Conservation (phyloP, 2,113 vertebrate species). For the Aleadryas rufinucha region DNA sequence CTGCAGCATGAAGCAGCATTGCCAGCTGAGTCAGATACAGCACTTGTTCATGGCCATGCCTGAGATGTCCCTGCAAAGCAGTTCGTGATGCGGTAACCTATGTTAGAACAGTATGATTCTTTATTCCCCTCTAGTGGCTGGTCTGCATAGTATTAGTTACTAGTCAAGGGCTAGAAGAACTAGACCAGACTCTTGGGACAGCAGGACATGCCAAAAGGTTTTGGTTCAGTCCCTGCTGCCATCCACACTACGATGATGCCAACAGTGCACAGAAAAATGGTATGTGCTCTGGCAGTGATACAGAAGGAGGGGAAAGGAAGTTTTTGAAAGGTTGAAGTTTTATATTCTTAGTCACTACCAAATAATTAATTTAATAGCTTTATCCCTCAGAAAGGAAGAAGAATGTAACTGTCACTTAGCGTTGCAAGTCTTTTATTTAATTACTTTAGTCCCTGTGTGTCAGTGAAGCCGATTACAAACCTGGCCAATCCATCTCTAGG, state of each 20-base stretch:
- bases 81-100: background rate
- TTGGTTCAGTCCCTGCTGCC: background rate
- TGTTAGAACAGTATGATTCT: background rate
- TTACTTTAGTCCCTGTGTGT: background rate
- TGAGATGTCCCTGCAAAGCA: background rate
- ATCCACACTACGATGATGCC: background rate
- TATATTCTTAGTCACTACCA: background rate
- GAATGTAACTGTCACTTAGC: background rate
- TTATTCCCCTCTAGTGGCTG: conserved; percentile 56
- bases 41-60: background rate
- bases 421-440: background rate
- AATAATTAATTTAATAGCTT: background rate
- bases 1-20: background rate
- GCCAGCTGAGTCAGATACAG: background rate
- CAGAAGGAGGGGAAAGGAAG: background rate
- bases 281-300: background rate
- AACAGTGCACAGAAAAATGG: background rate
- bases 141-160: background rate
- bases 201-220: background rate
- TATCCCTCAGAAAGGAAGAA: background rate
- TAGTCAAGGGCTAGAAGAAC: background rate
- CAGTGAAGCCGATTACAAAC: background rate
- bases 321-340: background rate
- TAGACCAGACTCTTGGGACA: background rate
- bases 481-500: background rate